Evolutionary conservation across 1,140 invertebrate species (phyloP).

Genomic region (Drosophila erecta): DNA sequence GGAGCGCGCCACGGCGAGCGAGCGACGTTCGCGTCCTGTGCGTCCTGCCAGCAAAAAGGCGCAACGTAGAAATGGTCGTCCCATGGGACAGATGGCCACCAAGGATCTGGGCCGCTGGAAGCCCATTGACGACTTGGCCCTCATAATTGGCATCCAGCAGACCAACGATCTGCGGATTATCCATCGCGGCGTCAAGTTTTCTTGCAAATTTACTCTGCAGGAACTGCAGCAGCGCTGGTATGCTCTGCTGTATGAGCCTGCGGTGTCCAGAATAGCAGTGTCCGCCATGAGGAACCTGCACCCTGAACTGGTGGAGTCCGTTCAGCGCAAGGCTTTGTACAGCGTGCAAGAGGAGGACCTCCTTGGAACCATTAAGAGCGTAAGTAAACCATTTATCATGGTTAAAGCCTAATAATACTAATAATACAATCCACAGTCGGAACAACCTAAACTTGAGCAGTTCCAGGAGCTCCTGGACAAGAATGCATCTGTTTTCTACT

Average conservation of each 20-base stretch:
- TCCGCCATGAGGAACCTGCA: constrained; percentile 97
- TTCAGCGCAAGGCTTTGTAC: constrained; percentile 95
- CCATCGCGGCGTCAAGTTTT: constrained; percentile 97
- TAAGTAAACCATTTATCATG: constrained; percentile 85
- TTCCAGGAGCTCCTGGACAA: constrained; percentile 95
- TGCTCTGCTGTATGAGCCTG: constrained; percentile 96
- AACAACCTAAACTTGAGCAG: constrained; percentile 89
- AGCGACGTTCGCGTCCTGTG: constrained; percentile 52
- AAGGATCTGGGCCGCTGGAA: constrained; percentile 98
- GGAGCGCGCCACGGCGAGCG: constrained; percentile 44
- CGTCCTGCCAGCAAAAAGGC: constrained; percentile 83
- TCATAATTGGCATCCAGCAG: constrained; percentile 97
- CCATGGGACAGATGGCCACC: constrained; percentile 88
- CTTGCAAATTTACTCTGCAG: constrained; percentile 96
- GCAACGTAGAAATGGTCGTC: constrained; percentile 86
- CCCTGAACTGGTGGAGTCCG: constrained; percentile 93
- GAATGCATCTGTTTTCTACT: constrained; percentile 94
- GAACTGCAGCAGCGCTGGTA: constrained; percentile 99
- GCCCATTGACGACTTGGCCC: constrained; percentile 96
- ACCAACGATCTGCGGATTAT: constrained; percentile 95
- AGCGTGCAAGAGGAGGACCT: constrained; percentile 95
- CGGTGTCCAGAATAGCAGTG: constrained; percentile 93
- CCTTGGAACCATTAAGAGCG: constrained; percentile 92
- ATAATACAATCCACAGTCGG: constrained; percentile 46
- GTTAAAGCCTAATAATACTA: background rate